A percentile compares a stretch with the other conserved stretches of the same genome.
Conservation (phyloP, 2,888 invertebrate genomes). For the Ophion ellenae region DNA sequence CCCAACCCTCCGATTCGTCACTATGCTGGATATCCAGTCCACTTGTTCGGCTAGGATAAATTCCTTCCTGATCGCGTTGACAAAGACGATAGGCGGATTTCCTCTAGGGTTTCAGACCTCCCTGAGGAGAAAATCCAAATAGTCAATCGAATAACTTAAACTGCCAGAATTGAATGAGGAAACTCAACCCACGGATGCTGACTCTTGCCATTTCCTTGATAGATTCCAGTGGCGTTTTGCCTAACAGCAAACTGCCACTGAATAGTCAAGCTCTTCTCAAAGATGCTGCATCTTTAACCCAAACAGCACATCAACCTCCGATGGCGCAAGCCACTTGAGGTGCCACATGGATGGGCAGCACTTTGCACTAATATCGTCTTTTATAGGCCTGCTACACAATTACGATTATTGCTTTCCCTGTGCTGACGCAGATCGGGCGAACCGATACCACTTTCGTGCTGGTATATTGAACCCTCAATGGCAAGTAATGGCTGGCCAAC, state of each 20-base stretch:
- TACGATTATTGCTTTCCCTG: constrained; percentile 7
- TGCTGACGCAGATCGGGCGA: constrained; percentile 2
- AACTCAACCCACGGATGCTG: not conserved
- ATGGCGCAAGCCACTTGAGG: not conserved
- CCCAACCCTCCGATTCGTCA: not conserved
- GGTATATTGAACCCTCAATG: constrained; percentile 51
- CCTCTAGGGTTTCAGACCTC: not conserved
- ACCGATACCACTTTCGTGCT: constrained; percentile 26
- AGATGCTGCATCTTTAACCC: not conserved
- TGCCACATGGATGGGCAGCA: not conserved
- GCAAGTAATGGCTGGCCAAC: constrained; percentile 33
- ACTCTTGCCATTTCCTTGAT: not conserved
- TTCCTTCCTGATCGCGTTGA: not conserved
- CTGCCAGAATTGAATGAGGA: not conserved
- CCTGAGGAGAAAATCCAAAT: not conserved
- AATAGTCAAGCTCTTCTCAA: not conserved
- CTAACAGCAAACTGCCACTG: not conserved
- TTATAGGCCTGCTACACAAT: not conserved
- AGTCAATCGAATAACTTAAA: not conserved
- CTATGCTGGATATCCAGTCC: not conserved
- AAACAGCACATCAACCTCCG: not conserved
- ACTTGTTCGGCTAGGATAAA: not conserved
- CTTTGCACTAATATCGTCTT: not conserved
- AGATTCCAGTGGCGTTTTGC: no score
- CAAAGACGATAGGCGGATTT: not conserved